These are phyloP conservation scores for Peromyscus attwateri DNA, from an alignment of 2,797 vertebrate genomes.

Conservation along the genomic window DNA sequence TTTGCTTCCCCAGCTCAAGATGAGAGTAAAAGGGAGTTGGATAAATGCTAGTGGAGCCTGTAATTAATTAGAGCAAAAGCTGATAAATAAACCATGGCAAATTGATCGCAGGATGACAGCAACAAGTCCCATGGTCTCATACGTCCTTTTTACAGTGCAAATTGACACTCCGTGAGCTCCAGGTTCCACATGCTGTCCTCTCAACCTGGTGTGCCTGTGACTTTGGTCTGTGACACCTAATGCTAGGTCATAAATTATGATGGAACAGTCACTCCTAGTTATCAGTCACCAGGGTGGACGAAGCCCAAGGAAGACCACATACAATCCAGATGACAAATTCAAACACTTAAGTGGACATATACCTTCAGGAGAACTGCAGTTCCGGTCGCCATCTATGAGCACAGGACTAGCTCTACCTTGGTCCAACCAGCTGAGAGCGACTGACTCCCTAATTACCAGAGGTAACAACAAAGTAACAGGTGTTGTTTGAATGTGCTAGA, in stretches of 20 bases:
- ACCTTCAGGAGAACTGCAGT: background rate
- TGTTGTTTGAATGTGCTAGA: background rate
- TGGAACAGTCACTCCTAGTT: background rate
- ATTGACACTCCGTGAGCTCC: background rate
- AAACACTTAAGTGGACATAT: background rate
- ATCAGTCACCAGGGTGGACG: background rate
- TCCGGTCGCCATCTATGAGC: background rate
- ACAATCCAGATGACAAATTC: background rate
- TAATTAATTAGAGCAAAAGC: background rate
- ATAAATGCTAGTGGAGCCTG: background rate
- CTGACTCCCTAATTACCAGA: background rate
- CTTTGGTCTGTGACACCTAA: background rate
- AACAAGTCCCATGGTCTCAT: background rate
- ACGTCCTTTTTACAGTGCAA: background rate
- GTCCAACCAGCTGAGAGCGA: background rate
- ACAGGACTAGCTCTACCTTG: background rate
- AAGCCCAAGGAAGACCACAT: background rate
- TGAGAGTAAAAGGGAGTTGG: background rate
- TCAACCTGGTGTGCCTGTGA: accelerated
- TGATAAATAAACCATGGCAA: background rate
- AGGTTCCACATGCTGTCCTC: background rate
- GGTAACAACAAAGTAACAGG: background rate
- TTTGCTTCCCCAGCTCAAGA: background rate
- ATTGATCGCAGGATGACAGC: background rate
- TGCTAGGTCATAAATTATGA: background rate